phyloP scores from a whole-genome alignment of 1,140 invertebrate genomes.

The Microplitis mediator region DNA sequence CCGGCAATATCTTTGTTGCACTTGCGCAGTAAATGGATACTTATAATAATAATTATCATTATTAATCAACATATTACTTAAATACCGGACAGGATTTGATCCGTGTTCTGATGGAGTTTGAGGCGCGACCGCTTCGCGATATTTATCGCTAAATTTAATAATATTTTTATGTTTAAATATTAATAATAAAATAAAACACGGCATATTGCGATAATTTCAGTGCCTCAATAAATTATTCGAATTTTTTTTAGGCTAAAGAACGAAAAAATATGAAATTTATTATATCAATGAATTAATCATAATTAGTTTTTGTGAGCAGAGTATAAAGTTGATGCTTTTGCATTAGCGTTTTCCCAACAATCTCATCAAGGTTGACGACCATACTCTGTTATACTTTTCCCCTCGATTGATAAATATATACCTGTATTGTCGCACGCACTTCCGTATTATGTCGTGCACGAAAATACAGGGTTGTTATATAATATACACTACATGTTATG shows the following conservation, averaged over 20 bases:
- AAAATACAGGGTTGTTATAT: background rate
- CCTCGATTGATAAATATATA: background rate
- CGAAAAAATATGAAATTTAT: background rate
- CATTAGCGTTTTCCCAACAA: slow-evolving; percentile 1
- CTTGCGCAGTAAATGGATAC: too few relatives aligned
- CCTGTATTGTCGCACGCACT: slow-evolving; percentile 12
- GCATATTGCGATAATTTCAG: too few relatives aligned
- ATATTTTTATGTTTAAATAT: too few relatives aligned
- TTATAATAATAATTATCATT: too few relatives aligned
- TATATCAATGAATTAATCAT: background rate
- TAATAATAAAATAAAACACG: too few relatives aligned
- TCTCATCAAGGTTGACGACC: slow-evolving; percentile 7
- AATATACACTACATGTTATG: background rate
- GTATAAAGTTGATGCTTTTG: background rate
- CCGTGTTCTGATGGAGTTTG: too few relatives aligned
- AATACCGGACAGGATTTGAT: too few relatives aligned
- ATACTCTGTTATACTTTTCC: background rate
- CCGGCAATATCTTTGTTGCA: too few relatives aligned
- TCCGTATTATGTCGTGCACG: slow-evolving; percentile 5
- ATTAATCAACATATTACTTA: too few relatives aligned
- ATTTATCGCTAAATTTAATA: too few relatives aligned
- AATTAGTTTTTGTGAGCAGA: background rate
- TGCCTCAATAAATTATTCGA: too few relatives aligned
- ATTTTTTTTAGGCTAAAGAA: background rate
- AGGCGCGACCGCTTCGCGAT: too few relatives aligned